Base-by-base conservation (phyloP, 1,140 invertebrate genomes). In the Scaptomyza pallida region DNA sequence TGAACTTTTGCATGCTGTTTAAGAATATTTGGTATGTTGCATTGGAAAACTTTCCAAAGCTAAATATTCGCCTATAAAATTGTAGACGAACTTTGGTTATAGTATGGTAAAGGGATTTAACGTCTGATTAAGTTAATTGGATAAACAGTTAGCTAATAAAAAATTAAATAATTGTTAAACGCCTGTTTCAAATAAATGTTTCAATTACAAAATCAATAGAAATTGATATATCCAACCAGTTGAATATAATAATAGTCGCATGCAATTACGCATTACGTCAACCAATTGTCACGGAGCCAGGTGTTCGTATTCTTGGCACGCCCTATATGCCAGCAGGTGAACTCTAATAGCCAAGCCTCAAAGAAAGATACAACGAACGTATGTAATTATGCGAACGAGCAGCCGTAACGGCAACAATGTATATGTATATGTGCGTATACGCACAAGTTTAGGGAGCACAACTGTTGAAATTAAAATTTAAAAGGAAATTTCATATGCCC, bases 171-270 rank as follows among this genome's bases (percentile, higher is more conserved):
- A 26, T 26, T 26, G 23, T 21, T 21, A 21, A 21, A 21, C n/a
- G n/a, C n/a, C n/a, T n/a, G n/a, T n/a, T n/a, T n/a, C n/a, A 21
- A 21, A 21, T 4, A 21, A 2, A 21, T 21, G 41, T 60, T 51
- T 60, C 15, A 59, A 33, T 6, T 10, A 16, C 9, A 33, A 69
- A 70, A 48, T 63, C 60, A 50, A 55, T 63, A 63, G 9, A 43
- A n/a, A 44, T 23, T 6, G 26, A 8, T n/a, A 15, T 8, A 33
- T n/a, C 6, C 16, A 41, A 33, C 17, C 12, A 17, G 19, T 16
- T 55, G 26, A 33, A 43, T 16, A 16, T 43, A 44, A 44, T 30
- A 30, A 52, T 47, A 54, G 65, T 33, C 23, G 40, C 6, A n/a
- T n/a, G n/a, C n/a, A 13, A 30, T 37, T 19, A 13, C n/a, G 6